Percentiles rank a stretch among this genome's conserved stretches.
phyloP scores from a whole-genome alignment of 1,140 invertebrate species.

The Cydia strobilella region DNA sequence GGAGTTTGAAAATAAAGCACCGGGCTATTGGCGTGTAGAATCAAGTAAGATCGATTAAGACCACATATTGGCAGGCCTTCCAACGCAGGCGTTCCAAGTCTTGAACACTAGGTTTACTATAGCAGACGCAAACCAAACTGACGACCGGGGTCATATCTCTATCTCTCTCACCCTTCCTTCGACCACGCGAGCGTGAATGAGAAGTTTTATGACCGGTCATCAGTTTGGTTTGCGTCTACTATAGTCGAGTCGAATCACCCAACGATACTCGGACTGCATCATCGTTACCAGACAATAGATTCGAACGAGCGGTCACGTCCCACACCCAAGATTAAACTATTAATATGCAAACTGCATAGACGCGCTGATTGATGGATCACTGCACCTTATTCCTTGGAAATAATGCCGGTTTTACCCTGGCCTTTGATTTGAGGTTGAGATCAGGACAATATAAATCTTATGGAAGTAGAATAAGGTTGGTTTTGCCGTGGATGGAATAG shows the following conservation, averaged over 20 bases:
- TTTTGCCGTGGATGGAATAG: not conserved
- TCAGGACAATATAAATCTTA: not conserved
- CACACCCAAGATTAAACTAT: slow-evolving; percentile 31
- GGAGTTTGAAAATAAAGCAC: too few relatives aligned
- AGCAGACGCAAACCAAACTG: too few relatives aligned
- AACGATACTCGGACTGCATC: not conserved
- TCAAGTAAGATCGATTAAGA: too few relatives aligned
- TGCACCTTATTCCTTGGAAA: not conserved
- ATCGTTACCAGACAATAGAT: not conserved
- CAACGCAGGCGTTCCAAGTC: too few relatives aligned
- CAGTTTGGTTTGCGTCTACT: not conserved
- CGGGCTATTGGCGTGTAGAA: too few relatives aligned
- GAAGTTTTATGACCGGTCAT: too few relatives aligned
- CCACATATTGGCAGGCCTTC: too few relatives aligned
- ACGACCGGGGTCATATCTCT: too few relatives aligned
- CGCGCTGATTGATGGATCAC: not conserved
- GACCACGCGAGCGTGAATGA: too few relatives aligned
- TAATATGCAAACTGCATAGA: slow-evolving; percentile 30
- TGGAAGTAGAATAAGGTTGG: not conserved
- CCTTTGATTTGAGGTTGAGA: not conserved
- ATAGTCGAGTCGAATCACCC: not conserved
- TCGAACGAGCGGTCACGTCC: slow-evolving; percentile 27
- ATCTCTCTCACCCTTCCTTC: too few relatives aligned
- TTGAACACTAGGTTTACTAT: too few relatives aligned
- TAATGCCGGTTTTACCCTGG: not conserved